Percentiles rank a stretch among this genome's conserved stretches.
Conservation (phyloP, 35 echinoderm and acorn worm species). For the Ophiothrix spiculata region DNA sequence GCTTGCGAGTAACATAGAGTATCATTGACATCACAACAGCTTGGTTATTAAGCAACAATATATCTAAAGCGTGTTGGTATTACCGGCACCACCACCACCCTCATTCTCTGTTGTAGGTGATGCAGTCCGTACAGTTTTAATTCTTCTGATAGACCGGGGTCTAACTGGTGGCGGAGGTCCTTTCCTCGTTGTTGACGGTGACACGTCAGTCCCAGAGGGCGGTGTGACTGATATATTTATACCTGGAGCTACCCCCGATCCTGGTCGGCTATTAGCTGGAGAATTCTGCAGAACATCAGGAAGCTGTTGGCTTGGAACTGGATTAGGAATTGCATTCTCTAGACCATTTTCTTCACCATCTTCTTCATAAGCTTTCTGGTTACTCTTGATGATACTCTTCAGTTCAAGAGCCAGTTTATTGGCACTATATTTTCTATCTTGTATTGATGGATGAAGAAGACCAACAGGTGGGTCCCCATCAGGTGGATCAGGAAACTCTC, state of each 20-base stretch:
- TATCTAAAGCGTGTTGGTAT: neutral
- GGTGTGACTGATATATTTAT: neutral
- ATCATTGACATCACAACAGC: too few relatives aligned
- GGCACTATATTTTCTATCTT: conserved; percentile 1
- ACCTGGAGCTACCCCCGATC: neutral
- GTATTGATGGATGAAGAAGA: neutral
- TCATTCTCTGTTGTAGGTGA: neutral
- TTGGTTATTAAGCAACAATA: too few relatives aligned
- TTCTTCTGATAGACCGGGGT: neutral
- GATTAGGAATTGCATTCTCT: neutral
- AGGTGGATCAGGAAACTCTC: too few relatives aligned
- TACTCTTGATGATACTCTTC: neutral
- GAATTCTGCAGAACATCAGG: neutral
- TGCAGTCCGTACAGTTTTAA: neutral
- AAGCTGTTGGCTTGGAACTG: neutral
- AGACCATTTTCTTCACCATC: neutral
- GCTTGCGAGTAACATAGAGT: too few relatives aligned
- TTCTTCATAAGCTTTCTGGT: neutral
- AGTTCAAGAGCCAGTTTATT: neutral
- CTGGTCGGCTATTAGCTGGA: neutral
- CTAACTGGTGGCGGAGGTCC: neutral
- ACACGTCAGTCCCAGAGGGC: neutral
- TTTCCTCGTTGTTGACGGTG: neutral
- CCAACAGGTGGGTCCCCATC: neutral
- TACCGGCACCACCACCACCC: neutral